Base-by-base conservation (phyloP, 1,140 invertebrate genomes). In the Drosophila mojavensis region DNA sequence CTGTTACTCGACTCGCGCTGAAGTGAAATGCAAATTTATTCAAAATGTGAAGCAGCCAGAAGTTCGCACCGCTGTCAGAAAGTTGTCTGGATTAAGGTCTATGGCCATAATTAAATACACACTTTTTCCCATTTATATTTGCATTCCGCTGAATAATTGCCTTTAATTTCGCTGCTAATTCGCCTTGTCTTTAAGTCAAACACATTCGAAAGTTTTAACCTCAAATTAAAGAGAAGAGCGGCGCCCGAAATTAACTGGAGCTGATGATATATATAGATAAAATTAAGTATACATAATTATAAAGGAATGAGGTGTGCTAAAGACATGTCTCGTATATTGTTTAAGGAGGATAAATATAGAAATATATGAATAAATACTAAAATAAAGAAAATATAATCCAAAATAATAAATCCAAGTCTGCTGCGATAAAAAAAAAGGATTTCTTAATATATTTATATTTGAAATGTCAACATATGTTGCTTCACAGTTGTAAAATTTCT, bases 21-120 rank as follows among this genome's bases (percentile, higher is more conserved):
- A 71, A 88, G 83, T 78, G 79, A 88, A 83, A 88, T 88, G 84
- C 81, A 88, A 88, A 88, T 88, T 88, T 88, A 80, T 89, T 80
- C 84, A 88, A 89, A 86, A 86, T 79, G 83, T 74, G 68, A 48
- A 75, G 73, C 55, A 55, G 26, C 63, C 15, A 68, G 81, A 88
- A 88, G 77, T 88, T 88, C 45, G 33, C 67, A 48, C 15, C 64
- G 51, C 47, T 39, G 63, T 50, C 61, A 53, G 65, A 67, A 63
- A 78, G 55, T 75, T 70, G 75, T 70, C 79, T 80, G 69, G 55
- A 68, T 64, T 60, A 77, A 74, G 76, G 76, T 70, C 72, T 58
- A 59, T n/a, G 6, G 65, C 60, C 59, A 80, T 88, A 88, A 88
- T 88, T 88, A 88, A 88, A 88, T 88, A 84, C 79, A 13, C 73